Evolutionary conservation across 2,888 invertebrate genomes (phyloP).

Genomic region (Euphydryas editha): DNA sequence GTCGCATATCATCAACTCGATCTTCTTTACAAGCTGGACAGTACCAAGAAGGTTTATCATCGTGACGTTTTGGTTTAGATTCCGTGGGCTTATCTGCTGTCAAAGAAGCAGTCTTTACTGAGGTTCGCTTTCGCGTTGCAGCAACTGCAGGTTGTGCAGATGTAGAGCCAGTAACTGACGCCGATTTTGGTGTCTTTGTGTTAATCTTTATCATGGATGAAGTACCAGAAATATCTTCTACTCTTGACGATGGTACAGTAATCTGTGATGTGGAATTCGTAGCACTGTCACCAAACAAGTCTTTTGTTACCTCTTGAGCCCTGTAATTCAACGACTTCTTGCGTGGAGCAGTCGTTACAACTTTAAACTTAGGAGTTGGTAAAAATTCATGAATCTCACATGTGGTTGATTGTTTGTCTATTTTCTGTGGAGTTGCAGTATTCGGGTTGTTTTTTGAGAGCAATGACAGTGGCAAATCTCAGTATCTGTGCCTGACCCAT

Average conservation of each 20-base stretch:
- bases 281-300: constrained; percentile 42
- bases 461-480: constrained; percentile 42
- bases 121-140: constrained; percentile 23
- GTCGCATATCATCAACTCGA: constrained; percentile 44
- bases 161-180: constrained; percentile 37
- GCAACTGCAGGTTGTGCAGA: constrained; percentile 18
- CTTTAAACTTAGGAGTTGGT: constrained; percentile 42
- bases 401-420: constrained; percentile 34
- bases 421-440: constrained; percentile 40
- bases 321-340: constrained; percentile 44
- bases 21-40: constrained; percentile 45
- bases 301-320: constrained; percentile 44
- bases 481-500: constrained; percentile 40
- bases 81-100: constrained; percentile 20
- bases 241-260: constrained; percentile 40
- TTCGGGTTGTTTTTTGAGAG: constrained; percentile 40
- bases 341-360: constrained; percentile 36
- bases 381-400: constrained; percentile 44
- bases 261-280: constrained; percentile 41
- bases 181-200: constrained; percentile 15
- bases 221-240: constrained; percentile 38
- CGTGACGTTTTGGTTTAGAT: constrained; percentile 35
- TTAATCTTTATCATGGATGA: constrained; percentile 41
- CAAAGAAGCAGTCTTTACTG: constrained; percentile 1
- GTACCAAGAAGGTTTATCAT: constrained; percentile 41